Base-by-base conservation (phyloP, 2,888 invertebrate genomes). In the Agrotis ipsilon region DNA sequence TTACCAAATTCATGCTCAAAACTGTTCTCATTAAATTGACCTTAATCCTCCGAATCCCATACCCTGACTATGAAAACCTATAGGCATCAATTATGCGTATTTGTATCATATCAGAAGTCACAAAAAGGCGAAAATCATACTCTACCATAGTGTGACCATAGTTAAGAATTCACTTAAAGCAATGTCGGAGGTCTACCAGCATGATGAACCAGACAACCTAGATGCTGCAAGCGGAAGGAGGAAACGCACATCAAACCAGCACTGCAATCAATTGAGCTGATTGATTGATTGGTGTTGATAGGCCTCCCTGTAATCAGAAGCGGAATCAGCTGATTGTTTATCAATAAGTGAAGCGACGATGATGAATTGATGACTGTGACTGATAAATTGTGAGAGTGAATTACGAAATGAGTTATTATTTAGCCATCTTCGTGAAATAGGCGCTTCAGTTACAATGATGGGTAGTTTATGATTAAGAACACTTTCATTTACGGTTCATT, bases 201-300 rank as follows among this genome's bases (percentile, higher is more conserved):
- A 16, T 21, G 21, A 24, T 46, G 13, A n/a, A 51, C n/a, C 21
- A 70, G 19, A 4, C 9, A 39, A 43, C 18, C 18, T 43, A 61
- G 13, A 48, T 9, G 14, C 24, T 24, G 9, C 43, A 54, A 13
- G 39, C 52, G n/a, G 39, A 21, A 61, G 19, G 32, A 60, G 46
- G 14, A 61, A 54, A 16, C 16, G 18, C 18, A 18, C 19, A 21
- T 21, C 19, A 54, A 0, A n/a, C n/a, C 52, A 19, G 39, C 3
- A 32, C 9, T 43, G 54, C 19, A 63, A 72, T 62, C 27, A 72
- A 71, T 61, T 63, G 27, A 43, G 43, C 24, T 61, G 61, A 61
- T 55, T 71, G 24, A 32, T 46, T 54, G 39, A 62, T 54, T 48
- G 27, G 9, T 18, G 13, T 11, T 24, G 39, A 39, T 39, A 39